Evolutionary conservation across 2,113 vertebrate genomes (phyloP), one percentile per base, ranked within the genome.

Genomic region (Phaethornis superciliosus): DNA sequence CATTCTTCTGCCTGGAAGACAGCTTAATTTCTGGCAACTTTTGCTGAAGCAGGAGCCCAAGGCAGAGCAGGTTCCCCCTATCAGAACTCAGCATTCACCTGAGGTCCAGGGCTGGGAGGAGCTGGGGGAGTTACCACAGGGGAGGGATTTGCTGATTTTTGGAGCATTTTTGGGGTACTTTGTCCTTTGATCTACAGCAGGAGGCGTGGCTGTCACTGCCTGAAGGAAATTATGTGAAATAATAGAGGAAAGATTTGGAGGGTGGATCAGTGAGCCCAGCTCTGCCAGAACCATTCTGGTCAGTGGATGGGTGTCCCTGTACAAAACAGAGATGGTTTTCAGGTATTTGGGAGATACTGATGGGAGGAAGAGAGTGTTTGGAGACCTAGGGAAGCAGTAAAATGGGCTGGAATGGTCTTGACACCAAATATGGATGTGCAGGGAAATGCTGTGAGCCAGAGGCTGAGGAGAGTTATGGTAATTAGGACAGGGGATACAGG

Each of bases 381-480:
- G 70, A 56, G 75, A 32, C 15, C 28, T 44, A 42, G 51, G 18
- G 55, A 60, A 68, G 44, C 32, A 33, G 15, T 22, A 17, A 46
- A 28, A 59, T 1, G 8, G 51, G 17, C 60, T 52, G 81, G 55
- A 64, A 30, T 35, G 23, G 22, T 47, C 30, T 44, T 44, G 49
- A 20, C 18, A 46, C n/a, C 22, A 47, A 32, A 6, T 1, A 10
- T 13, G 72, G 63, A 9, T 0, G 27, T 0, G 1, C 59, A 51
- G 79, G 42, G 54, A 88, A 64, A 30, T 44, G 3, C 19, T 17
- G 2, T 0, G 10, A 55, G 56, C 1, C 4, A 49, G 75, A 59
- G 49, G 55, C 59, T 81, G 86, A 64, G 74, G 42, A 81, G 70
- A 1, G 44, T 35, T 22, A 6, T 1, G 18, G 76, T 59, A 51